Evolutionary conservation across 2,113 vertebrate genomes (phyloP).

Genomic region (Smithornis capensis): DNA sequence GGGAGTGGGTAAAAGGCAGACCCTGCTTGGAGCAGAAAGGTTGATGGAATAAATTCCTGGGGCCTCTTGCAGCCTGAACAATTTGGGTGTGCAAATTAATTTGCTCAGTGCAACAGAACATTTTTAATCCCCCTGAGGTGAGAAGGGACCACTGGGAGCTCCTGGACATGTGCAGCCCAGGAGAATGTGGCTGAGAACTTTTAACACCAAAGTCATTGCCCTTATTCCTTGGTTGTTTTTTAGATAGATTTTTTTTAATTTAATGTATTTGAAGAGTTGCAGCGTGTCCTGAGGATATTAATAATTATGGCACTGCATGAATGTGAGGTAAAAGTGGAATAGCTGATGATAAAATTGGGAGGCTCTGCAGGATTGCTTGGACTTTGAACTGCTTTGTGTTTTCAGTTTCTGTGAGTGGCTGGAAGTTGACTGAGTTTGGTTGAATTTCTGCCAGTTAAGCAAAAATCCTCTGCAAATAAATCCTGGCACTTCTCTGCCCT

Average conservation of each 20-base stretch:
- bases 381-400: background rate
- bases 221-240: background rate
- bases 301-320: background rate
- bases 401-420: background rate
- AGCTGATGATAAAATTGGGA: background rate
- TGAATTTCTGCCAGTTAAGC: background rate
- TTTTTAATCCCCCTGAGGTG: background rate
- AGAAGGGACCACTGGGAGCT: no score
- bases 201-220: background rate
- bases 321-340: background rate
- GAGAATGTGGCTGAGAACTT: background rate
- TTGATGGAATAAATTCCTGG: background rate
- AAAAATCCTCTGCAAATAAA: background rate
- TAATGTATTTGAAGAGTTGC: background rate
- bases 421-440: background rate
- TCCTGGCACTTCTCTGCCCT: background rate
- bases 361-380: background rate
- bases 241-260: background rate
- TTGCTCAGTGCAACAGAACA: background rate
- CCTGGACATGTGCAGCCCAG: background rate
- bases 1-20: background rate
- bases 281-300: rapidly evolving
- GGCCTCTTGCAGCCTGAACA: background rate
- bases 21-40: background rate
- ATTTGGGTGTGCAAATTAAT: background rate